Percentiles rank a stretch among this genome's conserved stretches.
Evolutionary conservation across 1,140 invertebrate species (phyloP).

Genomic region (Chironomus striatipennis): DNA sequence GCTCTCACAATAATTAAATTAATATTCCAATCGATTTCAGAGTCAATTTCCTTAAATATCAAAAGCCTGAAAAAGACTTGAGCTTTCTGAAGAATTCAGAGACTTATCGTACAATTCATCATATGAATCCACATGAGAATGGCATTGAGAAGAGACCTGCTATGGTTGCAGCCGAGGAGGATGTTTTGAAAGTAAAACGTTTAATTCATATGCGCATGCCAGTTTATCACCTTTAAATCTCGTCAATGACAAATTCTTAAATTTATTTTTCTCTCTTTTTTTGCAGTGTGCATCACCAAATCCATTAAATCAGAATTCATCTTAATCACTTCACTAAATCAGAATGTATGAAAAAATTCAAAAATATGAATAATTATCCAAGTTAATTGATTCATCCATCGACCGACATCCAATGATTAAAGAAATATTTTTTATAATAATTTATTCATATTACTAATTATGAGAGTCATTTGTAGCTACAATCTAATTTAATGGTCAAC

Average conservation of each 20-base stretch:
- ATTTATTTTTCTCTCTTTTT: neutral
- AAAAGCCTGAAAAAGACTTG: conserved; percentile 58
- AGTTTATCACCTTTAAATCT: conserved; percentile 15
- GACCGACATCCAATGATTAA: neutral
- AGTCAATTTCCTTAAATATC: conserved; percentile 70
- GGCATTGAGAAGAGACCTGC: conserved; percentile 55
- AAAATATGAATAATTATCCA: neutral
- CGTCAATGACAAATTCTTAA: neutral
- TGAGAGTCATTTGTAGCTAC: neutral
- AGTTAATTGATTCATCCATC: neutral
- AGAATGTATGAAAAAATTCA: too few species aligned
- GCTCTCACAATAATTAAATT: too few species aligned
- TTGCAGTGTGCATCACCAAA: conserved; percentile 22
- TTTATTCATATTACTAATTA: neutral
- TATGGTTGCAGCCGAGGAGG: conserved; percentile 56
- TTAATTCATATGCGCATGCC: conserved; percentile 19
- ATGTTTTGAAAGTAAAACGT: conserved; percentile 35
- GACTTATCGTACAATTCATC: conserved; percentile 64
- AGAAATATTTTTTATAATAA: neutral
- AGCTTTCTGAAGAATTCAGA: conserved; percentile 62
- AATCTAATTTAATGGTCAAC: too few species aligned
- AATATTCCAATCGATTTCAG: conserved; percentile 38
- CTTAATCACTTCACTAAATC: neutral
- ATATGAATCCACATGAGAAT: conserved; percentile 44
- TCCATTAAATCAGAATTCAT: conserved; percentile 16